These are phyloP conservation scores for Botia kubotai DNA, from an alignment of 2,797 vertebrate species.

Conservation along the genomic window DNA sequence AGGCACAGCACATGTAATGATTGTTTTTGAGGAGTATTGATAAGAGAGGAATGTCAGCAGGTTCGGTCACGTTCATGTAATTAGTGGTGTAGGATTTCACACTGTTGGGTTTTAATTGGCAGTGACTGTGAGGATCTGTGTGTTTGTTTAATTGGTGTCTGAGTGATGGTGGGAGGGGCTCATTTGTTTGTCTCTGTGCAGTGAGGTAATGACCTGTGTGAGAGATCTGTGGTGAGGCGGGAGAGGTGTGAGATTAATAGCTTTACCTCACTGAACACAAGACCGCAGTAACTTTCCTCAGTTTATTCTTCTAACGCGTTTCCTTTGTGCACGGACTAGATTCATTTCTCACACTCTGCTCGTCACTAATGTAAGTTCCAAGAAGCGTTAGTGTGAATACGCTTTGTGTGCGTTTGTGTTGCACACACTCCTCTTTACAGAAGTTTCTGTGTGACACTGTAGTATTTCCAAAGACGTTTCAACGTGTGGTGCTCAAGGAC, in stretches of 20 bases:
- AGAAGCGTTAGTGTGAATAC: constrained; percentile 1
- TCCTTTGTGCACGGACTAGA: not conserved
- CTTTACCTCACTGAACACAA: constrained; percentile 34
- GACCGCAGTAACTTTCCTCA: constrained; percentile 9
- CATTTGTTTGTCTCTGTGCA: constrained; percentile 63
- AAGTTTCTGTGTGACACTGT: not conserved
- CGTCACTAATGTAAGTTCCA: constrained; percentile 8
- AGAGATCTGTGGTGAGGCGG: constrained; percentile 26
- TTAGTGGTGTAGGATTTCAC: constrained; percentile 60
- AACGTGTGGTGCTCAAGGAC: not conserved
- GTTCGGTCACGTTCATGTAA: constrained; percentile 58
- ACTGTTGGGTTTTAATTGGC: constrained; percentile 64
- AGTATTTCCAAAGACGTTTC: not conserved
- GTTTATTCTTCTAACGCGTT: constrained; percentile 23
- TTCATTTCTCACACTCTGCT: not conserved
- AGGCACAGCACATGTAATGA: constrained; percentile 6
- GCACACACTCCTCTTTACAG: too few species aligned
- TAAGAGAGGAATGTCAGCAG: constrained; percentile 56
- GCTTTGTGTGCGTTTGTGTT: not conserved
- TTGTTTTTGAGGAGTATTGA: constrained; percentile 48
- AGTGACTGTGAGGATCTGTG: constrained; percentile 58
- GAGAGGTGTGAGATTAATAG: constrained; percentile 57
- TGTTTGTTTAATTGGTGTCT: constrained; percentile 64
- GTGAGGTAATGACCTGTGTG: constrained; percentile 64
- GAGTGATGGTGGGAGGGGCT: constrained; percentile 64